Conservation (phyloP, 2,113 vertebrate species). For the Anarhynchus alexandrinus region DNA sequence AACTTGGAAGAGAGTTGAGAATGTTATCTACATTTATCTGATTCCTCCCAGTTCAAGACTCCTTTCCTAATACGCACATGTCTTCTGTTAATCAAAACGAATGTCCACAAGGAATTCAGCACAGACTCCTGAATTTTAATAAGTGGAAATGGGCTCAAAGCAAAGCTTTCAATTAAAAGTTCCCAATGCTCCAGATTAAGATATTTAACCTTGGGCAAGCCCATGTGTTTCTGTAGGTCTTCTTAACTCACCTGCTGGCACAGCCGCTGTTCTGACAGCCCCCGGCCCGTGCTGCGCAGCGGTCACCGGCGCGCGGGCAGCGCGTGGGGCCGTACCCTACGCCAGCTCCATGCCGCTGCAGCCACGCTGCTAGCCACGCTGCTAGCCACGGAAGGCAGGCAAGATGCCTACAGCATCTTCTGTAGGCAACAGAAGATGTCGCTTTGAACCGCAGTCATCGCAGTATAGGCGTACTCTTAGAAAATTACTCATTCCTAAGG, state of each 20-base stretch:
- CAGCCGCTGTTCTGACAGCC: not conserved
- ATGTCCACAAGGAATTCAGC: constrained; percentile 62
- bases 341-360: not conserved
- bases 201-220: constrained; percentile 60
- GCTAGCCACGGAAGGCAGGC: no score
- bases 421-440: no score
- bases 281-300: not conserved
- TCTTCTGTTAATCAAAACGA: constrained; percentile 63
- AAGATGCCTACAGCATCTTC: no score
- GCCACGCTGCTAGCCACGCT: not conserved
- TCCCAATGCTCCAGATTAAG: constrained; percentile 42
- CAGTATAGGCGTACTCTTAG: not conserved
- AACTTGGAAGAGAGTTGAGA: constrained; percentile 19
- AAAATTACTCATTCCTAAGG: not conserved
- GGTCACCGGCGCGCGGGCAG: not conserved
- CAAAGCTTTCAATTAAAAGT: constrained; percentile 61
- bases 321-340: not conserved
- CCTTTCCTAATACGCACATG: not conserved
- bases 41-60: constrained; percentile 30
- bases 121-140: constrained; percentile 61
- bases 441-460: not conserved
- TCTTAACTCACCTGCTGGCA: constrained; percentile 13
- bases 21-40: constrained; percentile 46
- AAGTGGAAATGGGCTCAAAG: constrained; percentile 50
- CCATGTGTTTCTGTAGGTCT: constrained; percentile 9